Percentiles rank a stretch among this genome's conserved stretches.
Conservation (phyloP, 2,113 vertebrate species). For the Pteronura brasiliensis region DNA sequence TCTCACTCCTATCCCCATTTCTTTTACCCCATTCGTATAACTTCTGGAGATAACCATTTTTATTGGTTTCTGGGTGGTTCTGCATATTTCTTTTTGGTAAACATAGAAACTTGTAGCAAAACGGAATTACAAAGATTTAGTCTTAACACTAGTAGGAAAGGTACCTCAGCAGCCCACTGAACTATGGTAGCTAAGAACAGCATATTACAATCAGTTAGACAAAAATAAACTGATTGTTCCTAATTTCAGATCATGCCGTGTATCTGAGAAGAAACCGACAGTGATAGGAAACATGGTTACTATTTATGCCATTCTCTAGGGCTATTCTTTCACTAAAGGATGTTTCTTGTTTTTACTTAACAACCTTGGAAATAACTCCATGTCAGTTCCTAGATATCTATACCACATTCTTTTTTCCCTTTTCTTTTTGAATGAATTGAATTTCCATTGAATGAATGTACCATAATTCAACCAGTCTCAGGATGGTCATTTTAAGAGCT, state of each 20-base stretch:
- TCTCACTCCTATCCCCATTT: not conserved
- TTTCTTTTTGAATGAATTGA: too few species aligned
- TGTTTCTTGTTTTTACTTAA: not conserved
- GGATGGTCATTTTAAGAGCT: not conserved
- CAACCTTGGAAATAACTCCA: not conserved
- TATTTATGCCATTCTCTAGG: not conserved
- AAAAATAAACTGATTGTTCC: not conserved
- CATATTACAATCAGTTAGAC: not conserved
- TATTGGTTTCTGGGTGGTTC: not conserved
- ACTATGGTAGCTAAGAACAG: not conserved
- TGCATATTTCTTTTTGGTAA: not conserved
- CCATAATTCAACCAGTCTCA: not conserved
- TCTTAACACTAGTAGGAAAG: not conserved
- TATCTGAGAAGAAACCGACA: not conserved
- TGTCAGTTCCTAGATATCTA: not conserved
- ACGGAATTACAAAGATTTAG: not conserved
- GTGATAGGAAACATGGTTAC: not conserved
- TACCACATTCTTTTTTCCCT: not conserved
- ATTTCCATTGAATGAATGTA: not conserved
- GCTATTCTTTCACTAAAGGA: not conserved
- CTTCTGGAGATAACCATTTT: not conserved
- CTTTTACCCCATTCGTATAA: not conserved
- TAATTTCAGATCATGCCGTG: not conserved
- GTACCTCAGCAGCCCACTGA: not conserved
- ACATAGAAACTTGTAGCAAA: not conserved